Conservation (phyloP, 2,113 vertebrate species). For the Burhinus oedicnemus region DNA sequence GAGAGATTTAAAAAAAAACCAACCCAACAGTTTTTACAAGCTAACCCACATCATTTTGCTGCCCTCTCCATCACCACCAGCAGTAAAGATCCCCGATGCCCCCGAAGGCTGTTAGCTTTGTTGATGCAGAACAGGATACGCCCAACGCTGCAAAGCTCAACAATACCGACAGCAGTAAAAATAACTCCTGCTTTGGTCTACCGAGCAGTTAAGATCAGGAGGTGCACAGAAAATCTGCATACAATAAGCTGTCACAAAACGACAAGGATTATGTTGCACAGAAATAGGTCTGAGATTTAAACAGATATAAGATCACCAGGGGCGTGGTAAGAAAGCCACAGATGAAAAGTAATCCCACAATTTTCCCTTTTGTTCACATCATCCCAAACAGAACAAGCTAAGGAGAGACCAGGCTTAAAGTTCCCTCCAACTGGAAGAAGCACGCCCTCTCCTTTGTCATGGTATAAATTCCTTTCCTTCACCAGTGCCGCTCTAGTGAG, state of each 20-base stretch:
- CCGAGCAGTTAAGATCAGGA: background rate
- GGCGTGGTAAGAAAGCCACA: background rate
- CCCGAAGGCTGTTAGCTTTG: background rate
- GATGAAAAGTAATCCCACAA: accelerated
- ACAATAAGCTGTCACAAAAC: background rate
- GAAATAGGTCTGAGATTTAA: background rate
- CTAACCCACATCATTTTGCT: background rate
- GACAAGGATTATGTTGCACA: background rate
- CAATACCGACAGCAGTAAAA: background rate
- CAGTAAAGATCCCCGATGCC: background rate
- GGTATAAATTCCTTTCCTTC: background rate
- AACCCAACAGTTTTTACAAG: background rate
- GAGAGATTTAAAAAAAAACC: background rate
- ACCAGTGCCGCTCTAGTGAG: background rate
- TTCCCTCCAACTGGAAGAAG: background rate
- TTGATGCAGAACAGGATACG: background rate
- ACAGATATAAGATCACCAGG: background rate
- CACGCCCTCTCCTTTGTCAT: accelerated
- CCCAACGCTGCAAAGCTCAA: background rate
- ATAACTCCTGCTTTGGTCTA: background rate
- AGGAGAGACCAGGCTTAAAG: background rate
- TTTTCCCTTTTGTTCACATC: background rate
- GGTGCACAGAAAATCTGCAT: background rate
- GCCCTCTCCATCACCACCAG: background rate
- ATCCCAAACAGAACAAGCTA: background rate